Evolutionary conservation across 30 jellyfish, hydroid and myxozoan genomes (phyloP).

Genomic region (Pseudorhiza aurosa): DNA sequence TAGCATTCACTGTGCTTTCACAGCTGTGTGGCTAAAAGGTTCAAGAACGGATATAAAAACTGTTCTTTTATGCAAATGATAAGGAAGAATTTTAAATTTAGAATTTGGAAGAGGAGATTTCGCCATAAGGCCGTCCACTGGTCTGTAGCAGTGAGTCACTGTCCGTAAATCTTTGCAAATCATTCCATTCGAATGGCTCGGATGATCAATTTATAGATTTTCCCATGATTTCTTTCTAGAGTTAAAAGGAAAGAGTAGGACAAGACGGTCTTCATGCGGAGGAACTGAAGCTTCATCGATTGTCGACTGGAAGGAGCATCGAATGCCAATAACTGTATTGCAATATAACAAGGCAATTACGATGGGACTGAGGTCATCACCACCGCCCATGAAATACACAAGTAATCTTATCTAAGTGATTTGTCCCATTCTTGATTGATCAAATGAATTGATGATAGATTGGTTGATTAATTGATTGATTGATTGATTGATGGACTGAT

Average conservation of each 20-base stretch:
- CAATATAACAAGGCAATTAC: constrained; percentile 73
- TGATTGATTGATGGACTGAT: neutral
- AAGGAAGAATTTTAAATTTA: too few relatives aligned
- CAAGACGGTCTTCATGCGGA: constrained; percentile 54
- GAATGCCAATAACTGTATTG: constrained; percentile 68
- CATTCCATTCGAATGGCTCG: too few relatives aligned
- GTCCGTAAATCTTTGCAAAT: too few relatives aligned
- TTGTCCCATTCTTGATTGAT: neutral
- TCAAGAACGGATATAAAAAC: too few relatives aligned
- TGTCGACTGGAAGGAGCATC: constrained; percentile 18
- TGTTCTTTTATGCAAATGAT: too few relatives aligned
- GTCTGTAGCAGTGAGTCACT: too few relatives aligned
- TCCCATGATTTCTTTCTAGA: too few relatives aligned
- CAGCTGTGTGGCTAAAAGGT: too few relatives aligned
- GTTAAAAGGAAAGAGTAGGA: neutral
- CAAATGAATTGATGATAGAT: neutral
- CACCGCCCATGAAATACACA: constrained; percentile 36
- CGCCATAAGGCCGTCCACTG: too few relatives aligned
- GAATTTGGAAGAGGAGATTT: too few relatives aligned
- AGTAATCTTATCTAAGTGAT: neutral
- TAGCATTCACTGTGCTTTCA: too few relatives aligned
- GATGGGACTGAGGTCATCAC: constrained; percentile 57
- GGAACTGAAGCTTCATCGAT: constrained; percentile 13
- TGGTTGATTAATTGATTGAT: neutral
- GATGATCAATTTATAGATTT: too few relatives aligned